Percentiles rank a stretch among this genome's conserved stretches.
These are phyloP conservation scores for Acrobeloides nanus DNA, from an alignment of 2,888 invertebrate genomes.

Conservation along the genomic window DNA sequence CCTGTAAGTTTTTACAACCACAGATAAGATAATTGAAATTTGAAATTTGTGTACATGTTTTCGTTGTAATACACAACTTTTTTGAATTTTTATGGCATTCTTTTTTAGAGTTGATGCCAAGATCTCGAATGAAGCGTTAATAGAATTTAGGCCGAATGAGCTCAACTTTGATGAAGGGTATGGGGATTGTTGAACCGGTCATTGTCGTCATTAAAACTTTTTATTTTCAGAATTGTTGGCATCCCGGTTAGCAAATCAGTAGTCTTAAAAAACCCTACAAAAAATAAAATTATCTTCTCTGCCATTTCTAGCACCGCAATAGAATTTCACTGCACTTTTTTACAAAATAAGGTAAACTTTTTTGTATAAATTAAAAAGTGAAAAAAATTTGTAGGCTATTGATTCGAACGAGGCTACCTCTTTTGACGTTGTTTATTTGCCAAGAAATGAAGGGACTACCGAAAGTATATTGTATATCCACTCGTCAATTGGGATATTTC, in stretches of 20 bases:
- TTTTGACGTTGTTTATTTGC: conserved; percentile 89
- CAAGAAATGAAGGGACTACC: conserved; percentile 78
- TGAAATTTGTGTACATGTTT: background rate
- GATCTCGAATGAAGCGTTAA: conserved; percentile 10
- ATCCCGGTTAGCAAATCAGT: background rate
- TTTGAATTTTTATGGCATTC: conserved; percentile 1
- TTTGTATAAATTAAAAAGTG: background rate
- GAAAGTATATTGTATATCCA: conserved; percentile 78
- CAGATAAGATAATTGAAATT: conserved; percentile 1
- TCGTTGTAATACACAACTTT: too few relatives aligned
- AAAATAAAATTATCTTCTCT: conserved; percentile 67
- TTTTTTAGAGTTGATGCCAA: conserved; percentile 16
- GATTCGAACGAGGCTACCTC: conserved; percentile 84
- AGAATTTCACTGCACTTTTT: conserved; percentile 94
- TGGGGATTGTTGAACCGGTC: background rate
- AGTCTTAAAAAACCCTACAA: conserved; percentile 1
- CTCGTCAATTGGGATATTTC: conserved; percentile 83
- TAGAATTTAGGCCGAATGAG: conserved; percentile 31
- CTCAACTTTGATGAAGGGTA: conserved; percentile 34
- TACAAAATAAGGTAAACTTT: conserved; percentile 75
- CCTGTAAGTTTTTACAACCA: conserved; percentile 7
- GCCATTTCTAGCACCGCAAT: conserved; percentile 88
- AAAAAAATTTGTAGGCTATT: conserved; percentile 65
- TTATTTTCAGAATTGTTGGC: conserved; percentile 7
- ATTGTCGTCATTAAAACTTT: too few relatives aligned